Base-by-base conservation (phyloP, 2,888 invertebrate species). In the Orthonychiurus folsomi region DNA sequence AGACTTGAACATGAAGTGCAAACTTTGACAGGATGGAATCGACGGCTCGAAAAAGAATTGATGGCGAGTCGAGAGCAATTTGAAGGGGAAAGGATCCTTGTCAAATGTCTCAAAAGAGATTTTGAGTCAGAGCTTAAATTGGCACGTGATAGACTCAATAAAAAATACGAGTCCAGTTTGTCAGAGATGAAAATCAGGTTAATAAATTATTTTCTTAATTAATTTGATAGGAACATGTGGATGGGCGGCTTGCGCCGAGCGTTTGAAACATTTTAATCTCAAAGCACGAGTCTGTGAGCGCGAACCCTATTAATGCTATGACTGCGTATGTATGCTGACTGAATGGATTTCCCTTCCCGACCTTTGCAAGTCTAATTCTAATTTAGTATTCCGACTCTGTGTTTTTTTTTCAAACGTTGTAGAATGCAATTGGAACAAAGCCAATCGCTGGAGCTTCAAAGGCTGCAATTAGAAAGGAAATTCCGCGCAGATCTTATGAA, bases 361-460 rank as follows among this genome's bases (percentile, higher is more conserved):
- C 15, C 37, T 37, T 37, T 37, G 37, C n/a, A n/a, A n/a, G n/a
- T n/a, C n/a, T 37, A 37, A 37, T 37, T 21, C n/a, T 23, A 25
- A 25, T 23, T 50, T 50, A n/a, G n/a, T n/a, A n/a, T n/a, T n/a
- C n/a, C n/a, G n/a, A n/a, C n/a, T n/a, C n/a, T n/a, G n/a, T n/a
- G n/a, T n/a, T n/a, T 24, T 48, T 21, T 59, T n/a, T 50, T 26
- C 52, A 26, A 55, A 23, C 28, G 18, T 54, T 59, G 15, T 21
- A 71, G 72, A 50, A 67, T 70, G 48, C 65, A 69, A 63, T 63
- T 67, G 65, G 69, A 70, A 63, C 60, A 66, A 61, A 69, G 65
- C 60, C 67, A 69, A 58, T 67, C 67, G 63, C 62, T 72, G 12
- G 66, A 69, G 50, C 60, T 53, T 15, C 69, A 71, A 59, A 69